Evolutionary conservation across 2,113 vertebrate species (phyloP).

Genomic region (Glaucomys volans): DNA sequence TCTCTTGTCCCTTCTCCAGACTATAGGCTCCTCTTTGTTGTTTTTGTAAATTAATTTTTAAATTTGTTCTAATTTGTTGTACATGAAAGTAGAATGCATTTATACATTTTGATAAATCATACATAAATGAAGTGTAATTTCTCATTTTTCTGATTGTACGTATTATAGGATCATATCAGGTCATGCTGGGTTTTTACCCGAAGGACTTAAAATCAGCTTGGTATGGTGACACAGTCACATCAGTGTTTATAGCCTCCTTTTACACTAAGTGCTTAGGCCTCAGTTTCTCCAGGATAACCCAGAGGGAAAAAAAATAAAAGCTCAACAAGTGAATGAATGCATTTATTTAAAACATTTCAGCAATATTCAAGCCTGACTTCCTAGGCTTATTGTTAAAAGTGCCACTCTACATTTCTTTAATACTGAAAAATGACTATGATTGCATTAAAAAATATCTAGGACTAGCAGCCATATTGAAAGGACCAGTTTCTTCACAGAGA

Average conservation of each 20-base stretch:
- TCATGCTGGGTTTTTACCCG: too few species aligned
- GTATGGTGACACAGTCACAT: too few species aligned
- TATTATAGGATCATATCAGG: too few species aligned
- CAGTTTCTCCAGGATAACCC: not conserved
- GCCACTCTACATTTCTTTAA: not conserved
- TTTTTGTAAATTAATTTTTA: too few species aligned
- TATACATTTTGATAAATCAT: too few species aligned
- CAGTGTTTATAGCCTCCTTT: not conserved
- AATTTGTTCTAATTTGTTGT: too few species aligned
- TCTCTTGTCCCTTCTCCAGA: not conserved
- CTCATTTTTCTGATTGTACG: too few species aligned
- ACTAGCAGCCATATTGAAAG: not conserved
- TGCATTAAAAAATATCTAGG: not conserved
- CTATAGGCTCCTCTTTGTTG: not conserved
- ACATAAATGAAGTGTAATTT: too few species aligned
- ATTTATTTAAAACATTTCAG: not conserved
- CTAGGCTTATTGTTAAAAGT: not conserved
- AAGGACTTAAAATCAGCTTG: too few species aligned
- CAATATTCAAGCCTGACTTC: not conserved
- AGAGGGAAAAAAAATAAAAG: not conserved
- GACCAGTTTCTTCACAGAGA: not conserved
- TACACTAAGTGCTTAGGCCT: not conserved
- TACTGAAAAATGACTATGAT: not conserved
- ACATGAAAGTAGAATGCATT: too few species aligned
- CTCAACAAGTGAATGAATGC: not conserved